These are phyloP conservation scores for Lindbergichthys nudifrons DNA, from an alignment of 2,797 vertebrate genomes.

Conservation along the genomic window DNA sequence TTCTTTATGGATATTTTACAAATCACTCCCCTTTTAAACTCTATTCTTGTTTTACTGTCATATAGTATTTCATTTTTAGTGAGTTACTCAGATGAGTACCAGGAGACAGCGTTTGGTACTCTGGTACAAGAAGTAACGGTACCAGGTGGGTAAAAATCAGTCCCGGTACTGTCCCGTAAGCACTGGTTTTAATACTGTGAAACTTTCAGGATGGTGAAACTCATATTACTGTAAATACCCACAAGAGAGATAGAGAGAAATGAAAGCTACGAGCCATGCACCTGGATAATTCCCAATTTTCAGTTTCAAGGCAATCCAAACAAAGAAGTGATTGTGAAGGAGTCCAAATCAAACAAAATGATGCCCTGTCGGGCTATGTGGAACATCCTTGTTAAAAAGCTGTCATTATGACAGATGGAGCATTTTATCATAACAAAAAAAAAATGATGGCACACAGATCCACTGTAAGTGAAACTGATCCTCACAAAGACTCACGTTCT, in stretches of 20 bases:
- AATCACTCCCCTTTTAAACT: too few relatives aligned
- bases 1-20: too few relatives aligned
- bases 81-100: too few relatives aligned
- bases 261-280: constrained; percentile 17
- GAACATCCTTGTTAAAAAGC: neutral
- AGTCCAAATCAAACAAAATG: constrained; percentile 26
- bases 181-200: too few relatives aligned
- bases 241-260: neutral
- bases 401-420: neutral
- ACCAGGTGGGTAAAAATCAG: too few relatives aligned
- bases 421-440: neutral
- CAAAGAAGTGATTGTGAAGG: constrained; percentile 56
- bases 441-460: neutral
- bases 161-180: too few relatives aligned
- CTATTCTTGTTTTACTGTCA: too few relatives aligned
- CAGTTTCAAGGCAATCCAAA: constrained; percentile 1
- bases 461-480: neutral
- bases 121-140: too few relatives aligned
- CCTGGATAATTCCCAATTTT: constrained; percentile 35
- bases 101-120: too few relatives aligned
- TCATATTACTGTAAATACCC: constrained; percentile 8
- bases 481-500: too few relatives aligned
- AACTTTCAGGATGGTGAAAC: neutral
- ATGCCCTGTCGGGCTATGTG: neutral
- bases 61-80: too few relatives aligned